Percentiles rank a stretch among this genome's conserved stretches.
phyloP scores from a whole-genome alignment of 1,140 invertebrate species.

The Tetramorium parvispinum region DNA sequence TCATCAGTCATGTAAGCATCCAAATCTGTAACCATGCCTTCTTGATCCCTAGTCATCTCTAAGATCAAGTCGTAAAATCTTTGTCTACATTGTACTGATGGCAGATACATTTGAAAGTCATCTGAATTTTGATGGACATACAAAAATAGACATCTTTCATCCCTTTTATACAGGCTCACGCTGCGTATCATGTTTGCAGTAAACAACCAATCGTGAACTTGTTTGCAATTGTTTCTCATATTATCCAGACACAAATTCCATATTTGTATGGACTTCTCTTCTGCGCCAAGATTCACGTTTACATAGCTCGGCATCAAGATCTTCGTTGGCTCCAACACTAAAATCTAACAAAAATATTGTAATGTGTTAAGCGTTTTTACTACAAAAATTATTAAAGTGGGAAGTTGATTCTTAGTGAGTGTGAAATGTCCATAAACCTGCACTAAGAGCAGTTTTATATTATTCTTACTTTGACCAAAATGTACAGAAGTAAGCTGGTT shows the following conservation, averaged over 20 bases:
- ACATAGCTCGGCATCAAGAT: conserved; percentile 97
- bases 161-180: conserved; percentile 97
- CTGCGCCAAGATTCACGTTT: conserved; percentile 96
- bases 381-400: conserved; percentile 23
- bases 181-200: conserved; percentile 96
- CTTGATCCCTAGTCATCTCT: conserved; percentile 94
- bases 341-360: conserved; percentile 86
- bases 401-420: conserved; percentile 63
- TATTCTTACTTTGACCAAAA: conserved; percentile 76
- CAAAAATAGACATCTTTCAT: conserved; percentile 97
- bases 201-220: conserved; percentile 97
- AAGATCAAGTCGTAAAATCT: conserved; percentile 93
- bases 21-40: conserved; percentile 93
- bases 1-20: conserved; percentile 90
- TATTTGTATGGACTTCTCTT: conserved; percentile 96
- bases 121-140: conserved; percentile 99
- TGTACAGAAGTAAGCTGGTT: conserved; percentile 76
- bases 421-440: conserved; percentile 68
- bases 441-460: conserved; percentile 72
- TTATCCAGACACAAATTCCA: conserved; percentile 93
- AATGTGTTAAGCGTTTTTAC: conserved; percentile 25
- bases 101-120: conserved; percentile 99
- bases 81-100: conserved; percentile 94
- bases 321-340: conserved; percentile 97
- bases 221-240: conserved; percentile 91